Evolutionary conservation across 2,888 invertebrate genomes (phyloP), one percentile per base, ranked within the genome.

Genomic region (Eutolmus rufibarbis): DNA sequence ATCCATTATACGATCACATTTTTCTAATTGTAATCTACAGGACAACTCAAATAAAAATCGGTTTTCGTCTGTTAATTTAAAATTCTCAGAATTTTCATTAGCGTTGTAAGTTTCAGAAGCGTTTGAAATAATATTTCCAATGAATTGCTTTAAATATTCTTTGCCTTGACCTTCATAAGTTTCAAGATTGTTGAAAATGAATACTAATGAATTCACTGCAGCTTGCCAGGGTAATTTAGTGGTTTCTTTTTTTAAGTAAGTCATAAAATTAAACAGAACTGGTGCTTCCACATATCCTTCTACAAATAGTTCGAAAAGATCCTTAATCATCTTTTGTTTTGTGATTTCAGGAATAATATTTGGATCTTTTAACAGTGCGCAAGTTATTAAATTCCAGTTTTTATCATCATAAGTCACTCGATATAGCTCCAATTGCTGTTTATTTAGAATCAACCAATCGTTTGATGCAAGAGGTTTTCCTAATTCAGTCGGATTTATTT

Each of bases 321-420:
- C 98, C 89, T 98, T 97, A 14, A 99, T 94, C 82, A 98, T 93
- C 90, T 98, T 97, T 0, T 97, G 97, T 86, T 98, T 93, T 91
- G 97, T 97, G 79, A 95, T 95, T 1, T 95, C 94, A 89, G 96
- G 95, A 86, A 98, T 96, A 37, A 94, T 94, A 89, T 93, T 92
- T 89, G 95, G 96, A 74, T 94, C 94, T 3, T 94, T 93, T 8
- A 95, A 94, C 95, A 93, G 87, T 95, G 91, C 94, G 28, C 94
- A 93, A 12, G 95, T 95, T 4, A 97, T 94, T 0, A 94, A 93
- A 0, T 92, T 90, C 94, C 96, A 95, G 91, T 96, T 96, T 0
- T 92, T 91, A 0, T 90, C 90, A 82, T 97, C 96, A 89, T 97
- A 97, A 90, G 95, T 95, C 1, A 96, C 95, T 90, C 96, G 93